These are phyloP conservation scores for Drosophila affinis DNA, from an alignment of 2,888 invertebrate genomes.

Conservation along the genomic window DNA sequence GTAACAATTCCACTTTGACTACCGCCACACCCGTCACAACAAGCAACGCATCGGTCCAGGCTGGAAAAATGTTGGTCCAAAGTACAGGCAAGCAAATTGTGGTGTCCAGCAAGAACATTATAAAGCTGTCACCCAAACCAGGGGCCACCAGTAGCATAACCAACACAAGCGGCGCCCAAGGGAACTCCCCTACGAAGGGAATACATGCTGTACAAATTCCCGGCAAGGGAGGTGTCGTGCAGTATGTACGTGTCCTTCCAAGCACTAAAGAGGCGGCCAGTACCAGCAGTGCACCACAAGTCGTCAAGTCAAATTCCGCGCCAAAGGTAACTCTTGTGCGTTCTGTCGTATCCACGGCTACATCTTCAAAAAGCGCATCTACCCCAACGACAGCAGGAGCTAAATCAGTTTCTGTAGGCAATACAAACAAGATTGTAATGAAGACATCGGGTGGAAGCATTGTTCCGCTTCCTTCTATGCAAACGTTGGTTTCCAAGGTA, in stretches of 20 bases:
- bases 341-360: constrained; percentile 32
- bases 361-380: background rate
- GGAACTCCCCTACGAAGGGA: constrained; percentile 18
- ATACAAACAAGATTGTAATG: constrained; percentile 71
- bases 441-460: constrained; percentile 73
- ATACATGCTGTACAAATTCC: constrained; percentile 81
- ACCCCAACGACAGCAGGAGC: constrained; percentile 2
- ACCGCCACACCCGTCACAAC: constrained; percentile 1
- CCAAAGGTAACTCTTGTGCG: constrained; percentile 73
- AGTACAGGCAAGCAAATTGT: constrained; percentile 80
- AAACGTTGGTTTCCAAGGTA: constrained; percentile 65
- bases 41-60: constrained; percentile 9
- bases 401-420: constrained; percentile 39
- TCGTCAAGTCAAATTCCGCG: constrained; percentile 42
- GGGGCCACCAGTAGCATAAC: constrained; percentile 15
- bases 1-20: background rate
- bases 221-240: constrained; percentile 84
- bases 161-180: constrained; percentile 14
- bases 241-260: constrained; percentile 88
- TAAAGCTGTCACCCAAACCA: constrained; percentile 80
- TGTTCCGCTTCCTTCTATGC: constrained; percentile 68
- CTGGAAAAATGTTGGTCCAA: constrained; percentile 76
- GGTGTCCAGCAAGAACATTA: constrained; percentile 79
- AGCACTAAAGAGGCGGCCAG: constrained; percentile 49
- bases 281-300: constrained; percentile 18